phyloP scores from a whole-genome alignment of 2,797 vertebrate genomes.

The Lagorchestes hirsutus region DNA sequence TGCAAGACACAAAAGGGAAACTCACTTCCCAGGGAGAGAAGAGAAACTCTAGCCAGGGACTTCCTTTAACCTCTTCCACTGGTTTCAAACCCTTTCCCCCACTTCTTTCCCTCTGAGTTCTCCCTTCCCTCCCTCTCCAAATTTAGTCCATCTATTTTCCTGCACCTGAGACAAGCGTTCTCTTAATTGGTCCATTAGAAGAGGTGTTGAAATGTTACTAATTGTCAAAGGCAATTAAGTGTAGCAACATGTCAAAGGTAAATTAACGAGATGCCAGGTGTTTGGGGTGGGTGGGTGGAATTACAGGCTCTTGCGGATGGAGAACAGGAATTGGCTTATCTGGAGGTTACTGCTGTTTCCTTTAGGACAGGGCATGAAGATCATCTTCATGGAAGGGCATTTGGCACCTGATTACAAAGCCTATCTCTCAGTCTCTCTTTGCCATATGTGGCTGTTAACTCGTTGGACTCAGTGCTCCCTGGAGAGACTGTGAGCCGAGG shows the following conservation, averaged over 20 bases:
- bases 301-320: slow-evolving; percentile 54
- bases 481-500: slow-evolving; percentile 17
- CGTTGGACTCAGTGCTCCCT: slow-evolving; percentile 33
- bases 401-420: slow-evolving; percentile 33
- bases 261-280: slow-evolving; percentile 87
- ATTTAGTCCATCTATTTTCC: slow-evolving; percentile 83
- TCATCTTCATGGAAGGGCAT: background rate
- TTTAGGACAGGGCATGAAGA: background rate
- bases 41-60: slow-evolving; percentile 35
- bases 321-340: slow-evolving; percentile 39
- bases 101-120: background rate
- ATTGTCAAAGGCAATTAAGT: slow-evolving; percentile 89
- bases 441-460: slow-evolving; percentile 39
- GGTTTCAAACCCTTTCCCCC: background rate
- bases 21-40: slow-evolving; percentile 49
- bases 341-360: slow-evolving; percentile 41
- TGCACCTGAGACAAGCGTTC: slow-evolving; percentile 79
- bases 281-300: slow-evolving; percentile 35
- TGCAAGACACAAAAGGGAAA: slow-evolving; percentile 47
- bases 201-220: slow-evolving; percentile 89
- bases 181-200: slow-evolving; percentile 87
- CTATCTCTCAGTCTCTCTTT: slow-evolving; percentile 48
- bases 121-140: slow-evolving; percentile 54
- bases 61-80: slow-evolving; percentile 53
- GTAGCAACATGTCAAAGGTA: slow-evolving; percentile 89